Evolutionary conservation across 2,797 vertebrate species (phyloP).

Genomic region (Tapirus indicus): DNA sequence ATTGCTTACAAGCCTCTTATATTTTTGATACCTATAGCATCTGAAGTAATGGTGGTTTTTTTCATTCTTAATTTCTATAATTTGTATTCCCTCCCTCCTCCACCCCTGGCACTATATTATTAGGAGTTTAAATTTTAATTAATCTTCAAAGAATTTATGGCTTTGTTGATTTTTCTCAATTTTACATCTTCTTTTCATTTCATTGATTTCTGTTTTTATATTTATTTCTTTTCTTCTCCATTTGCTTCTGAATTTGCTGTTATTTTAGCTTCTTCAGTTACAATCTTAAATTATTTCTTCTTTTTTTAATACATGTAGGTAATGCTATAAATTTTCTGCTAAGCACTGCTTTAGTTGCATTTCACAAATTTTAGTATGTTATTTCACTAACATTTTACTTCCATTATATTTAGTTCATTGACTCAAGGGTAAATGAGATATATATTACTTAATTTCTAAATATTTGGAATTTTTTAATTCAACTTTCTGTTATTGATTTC

Average conservation of each 20-base stretch:
- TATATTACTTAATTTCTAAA: not conserved
- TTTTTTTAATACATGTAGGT: not conserved
- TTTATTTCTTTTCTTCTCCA: not conserved
- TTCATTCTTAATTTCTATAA: not conserved
- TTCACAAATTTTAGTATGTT: not conserved
- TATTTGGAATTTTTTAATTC: not conserved
- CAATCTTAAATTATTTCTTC: not conserved
- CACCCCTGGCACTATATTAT: not conserved
- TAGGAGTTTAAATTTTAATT: not conserved
- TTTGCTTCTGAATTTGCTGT: not conserved
- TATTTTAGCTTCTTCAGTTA: not conserved
- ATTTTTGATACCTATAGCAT: not conserved
- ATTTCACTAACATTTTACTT: not conserved
- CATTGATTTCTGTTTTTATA: not conserved
- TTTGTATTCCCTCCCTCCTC: not conserved
- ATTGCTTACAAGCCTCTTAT: not conserved
- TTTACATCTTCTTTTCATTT: not conserved
- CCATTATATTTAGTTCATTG: not conserved
- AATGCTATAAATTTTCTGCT: not conserved
- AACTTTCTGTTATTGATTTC: not conserved
- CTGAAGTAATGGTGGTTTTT: not conserved
- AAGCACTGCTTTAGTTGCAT: not conserved
- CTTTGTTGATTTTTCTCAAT: not conserved
- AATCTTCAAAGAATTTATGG: not conserved
- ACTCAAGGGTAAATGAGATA: not conserved